phyloP scores from a whole-genome alignment of 2,888 invertebrate genomes.

The Lepidochrysops patricia region DNA sequence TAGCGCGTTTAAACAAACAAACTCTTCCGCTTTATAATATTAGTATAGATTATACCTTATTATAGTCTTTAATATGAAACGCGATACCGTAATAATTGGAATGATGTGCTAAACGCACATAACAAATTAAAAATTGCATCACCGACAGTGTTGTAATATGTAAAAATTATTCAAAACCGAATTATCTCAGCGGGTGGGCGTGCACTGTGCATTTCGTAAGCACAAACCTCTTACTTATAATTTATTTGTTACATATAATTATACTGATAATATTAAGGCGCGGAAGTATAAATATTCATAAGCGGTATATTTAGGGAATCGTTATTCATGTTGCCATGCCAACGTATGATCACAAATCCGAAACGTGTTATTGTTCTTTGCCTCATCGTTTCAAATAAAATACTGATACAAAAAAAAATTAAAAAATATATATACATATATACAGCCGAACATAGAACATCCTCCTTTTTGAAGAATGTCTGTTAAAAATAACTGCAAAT shows the following conservation, averaged over 20 bases:
- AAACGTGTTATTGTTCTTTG: background rate
- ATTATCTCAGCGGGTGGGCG: background rate
- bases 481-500: background rate
- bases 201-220: background rate
- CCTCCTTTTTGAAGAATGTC: too few relatives aligned
- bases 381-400: background rate
- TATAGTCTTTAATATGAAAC: too few relatives aligned
- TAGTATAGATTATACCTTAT: too few relatives aligned
- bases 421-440: too few relatives aligned
- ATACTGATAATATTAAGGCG: background rate
- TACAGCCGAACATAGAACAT: too few relatives aligned
- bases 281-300: constrained; percentile 1
- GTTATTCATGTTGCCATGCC: background rate
- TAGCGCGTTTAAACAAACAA: too few relatives aligned
- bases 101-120: background rate
- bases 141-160: background rate
- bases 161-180: background rate
- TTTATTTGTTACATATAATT: background rate
- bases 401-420: too few relatives aligned
- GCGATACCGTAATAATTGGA: background rate
- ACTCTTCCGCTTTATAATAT: too few relatives aligned
- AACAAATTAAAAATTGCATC: background rate
- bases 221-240: background rate
- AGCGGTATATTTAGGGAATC: background rate
- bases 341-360: background rate